Base-by-base conservation (phyloP, 2,888 invertebrate genomes). In the Pollenia griseotomentosa region DNA sequence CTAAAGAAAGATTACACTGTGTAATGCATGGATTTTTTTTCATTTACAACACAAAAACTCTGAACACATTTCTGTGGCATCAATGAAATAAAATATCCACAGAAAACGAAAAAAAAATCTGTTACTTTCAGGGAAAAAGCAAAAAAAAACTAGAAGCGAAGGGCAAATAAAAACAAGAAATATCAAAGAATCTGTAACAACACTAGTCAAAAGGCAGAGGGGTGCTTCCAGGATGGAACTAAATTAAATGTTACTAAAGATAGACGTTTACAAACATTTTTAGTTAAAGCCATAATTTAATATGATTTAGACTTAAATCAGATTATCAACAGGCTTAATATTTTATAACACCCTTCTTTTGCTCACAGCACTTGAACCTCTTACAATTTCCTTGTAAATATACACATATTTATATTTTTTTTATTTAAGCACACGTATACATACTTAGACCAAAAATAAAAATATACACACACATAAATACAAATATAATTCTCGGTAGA, bases 271-370 rank as follows among this genome's bases (percentile, higher is more conserved):
- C 16, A 65, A n/a, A 55, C 19, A 46, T 40, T 11, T 16, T 46
- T n/a, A 33, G 44, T 55, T 66, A 16, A 5, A 70, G 16, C 3
- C 33, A 48, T 68, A 70, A 61, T 61, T n/a, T 61, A 80, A 80
- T 65, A 71, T 65, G 44, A 65, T 65, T 80, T 51, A 44, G 55
- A 53, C 33, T 80, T 16, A 73, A 73, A 61, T 8, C 53, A 61
- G 63, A 80, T 80, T 70, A 71, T 63, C 71, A 80, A 53, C 70
- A 40, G 63, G 16, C 42, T 71, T 44, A 44, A 48, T 59, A 77
- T 77, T 65, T 63, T 77, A 77, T 55, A 53, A 8, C 16, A 40
- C 12, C 14, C 9, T 51, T 16, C 10, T 3, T 33, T 0, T 2
- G 8, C 12, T 14, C 59, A 46, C 5, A 33, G 53, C 33, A 44